These are phyloP conservation scores for Rhamphomyia laevipes DNA, from an alignment of 2,888 invertebrate genomes.

Conservation along the genomic window DNA sequence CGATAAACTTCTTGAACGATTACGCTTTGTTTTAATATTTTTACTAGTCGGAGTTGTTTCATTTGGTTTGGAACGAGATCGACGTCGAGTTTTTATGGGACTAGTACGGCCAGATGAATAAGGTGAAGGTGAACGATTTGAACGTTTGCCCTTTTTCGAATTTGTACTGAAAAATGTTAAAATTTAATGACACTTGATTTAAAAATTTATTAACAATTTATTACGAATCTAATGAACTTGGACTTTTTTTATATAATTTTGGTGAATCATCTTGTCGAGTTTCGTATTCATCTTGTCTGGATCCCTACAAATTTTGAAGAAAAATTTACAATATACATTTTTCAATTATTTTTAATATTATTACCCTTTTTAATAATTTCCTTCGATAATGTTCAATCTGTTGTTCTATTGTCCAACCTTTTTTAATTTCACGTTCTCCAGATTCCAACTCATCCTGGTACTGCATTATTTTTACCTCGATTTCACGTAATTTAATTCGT, in stretches of 20 bases:
- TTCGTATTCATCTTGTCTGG: slow-evolving; percentile 8
- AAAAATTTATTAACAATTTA: background rate
- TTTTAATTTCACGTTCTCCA: slow-evolving; percentile 59
- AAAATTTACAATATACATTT: background rate
- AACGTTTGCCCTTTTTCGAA: slow-evolving; percentile 21
- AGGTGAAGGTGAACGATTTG: slow-evolving; percentile 25
- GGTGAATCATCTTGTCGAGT: slow-evolving; percentile 25
- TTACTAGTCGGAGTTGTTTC: slow-evolving; percentile 31
- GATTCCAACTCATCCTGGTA: slow-evolving; percentile 94
- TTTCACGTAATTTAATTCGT: slow-evolving; percentile 69
- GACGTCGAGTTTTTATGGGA: slow-evolving; percentile 33
- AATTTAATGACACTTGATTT: slow-evolving; percentile 1
- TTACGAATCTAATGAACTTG: slow-evolving; percentile 20
- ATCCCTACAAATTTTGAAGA: slow-evolving; percentile 7
- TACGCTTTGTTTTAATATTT: slow-evolving; percentile 22
- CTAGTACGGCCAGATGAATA: slow-evolving; percentile 24
- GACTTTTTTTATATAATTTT: slow-evolving; percentile 19
- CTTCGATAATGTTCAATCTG: slow-evolving; percentile 86
- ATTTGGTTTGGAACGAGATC: slow-evolving; percentile 36
- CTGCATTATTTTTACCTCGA: slow-evolving; percentile 89
- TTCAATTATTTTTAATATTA: background rate
- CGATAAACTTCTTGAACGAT: slow-evolving; percentile 26
- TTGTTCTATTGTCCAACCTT: slow-evolving; percentile 62
- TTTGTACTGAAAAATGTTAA: slow-evolving; percentile 10
- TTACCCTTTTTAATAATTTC: slow-evolving; percentile 75